Conservation (phyloP, 2,797 vertebrate genomes). For the Sebastes miniatus region DNA sequence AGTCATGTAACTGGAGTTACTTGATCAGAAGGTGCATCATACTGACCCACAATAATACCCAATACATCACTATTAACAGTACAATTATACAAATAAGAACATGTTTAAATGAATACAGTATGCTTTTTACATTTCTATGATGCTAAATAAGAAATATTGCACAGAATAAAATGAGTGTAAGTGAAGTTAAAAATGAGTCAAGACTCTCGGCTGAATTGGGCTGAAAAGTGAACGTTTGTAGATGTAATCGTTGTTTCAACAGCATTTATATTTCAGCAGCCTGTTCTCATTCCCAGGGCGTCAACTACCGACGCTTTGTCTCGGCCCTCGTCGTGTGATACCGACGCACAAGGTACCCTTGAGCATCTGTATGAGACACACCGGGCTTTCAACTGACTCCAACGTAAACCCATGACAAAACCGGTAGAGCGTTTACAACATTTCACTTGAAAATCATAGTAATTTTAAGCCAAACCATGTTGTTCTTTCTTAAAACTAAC, state of each 20-base stretch:
- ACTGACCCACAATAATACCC: background rate
- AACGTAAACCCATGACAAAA: too few relatives aligned
- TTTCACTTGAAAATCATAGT: too few relatives aligned
- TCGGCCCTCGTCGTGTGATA: too few relatives aligned
- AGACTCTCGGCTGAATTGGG: background rate
- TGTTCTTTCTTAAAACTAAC: too few relatives aligned
- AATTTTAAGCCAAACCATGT: too few relatives aligned
- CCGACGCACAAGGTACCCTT: too few relatives aligned
- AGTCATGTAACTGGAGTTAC: background rate
- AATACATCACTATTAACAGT: background rate
- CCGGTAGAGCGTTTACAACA: too few relatives aligned
- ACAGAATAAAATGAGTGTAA: background rate
- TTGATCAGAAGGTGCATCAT: background rate
- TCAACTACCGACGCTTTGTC: too few relatives aligned
- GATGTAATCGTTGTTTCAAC: background rate
- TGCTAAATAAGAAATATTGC: background rate
- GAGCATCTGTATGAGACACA: too few relatives aligned
- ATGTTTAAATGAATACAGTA: background rate
- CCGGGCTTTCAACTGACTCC: too few relatives aligned
- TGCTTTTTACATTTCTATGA: background rate
- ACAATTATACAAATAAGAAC: too few relatives aligned
- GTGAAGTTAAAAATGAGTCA: background rate
- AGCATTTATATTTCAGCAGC: background rate
- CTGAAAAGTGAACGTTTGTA: background rate
- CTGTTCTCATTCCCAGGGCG: too few relatives aligned